phyloP scores from a whole-genome alignment of 2,888 invertebrate species.

The Herminia tarsipennalis region DNA sequence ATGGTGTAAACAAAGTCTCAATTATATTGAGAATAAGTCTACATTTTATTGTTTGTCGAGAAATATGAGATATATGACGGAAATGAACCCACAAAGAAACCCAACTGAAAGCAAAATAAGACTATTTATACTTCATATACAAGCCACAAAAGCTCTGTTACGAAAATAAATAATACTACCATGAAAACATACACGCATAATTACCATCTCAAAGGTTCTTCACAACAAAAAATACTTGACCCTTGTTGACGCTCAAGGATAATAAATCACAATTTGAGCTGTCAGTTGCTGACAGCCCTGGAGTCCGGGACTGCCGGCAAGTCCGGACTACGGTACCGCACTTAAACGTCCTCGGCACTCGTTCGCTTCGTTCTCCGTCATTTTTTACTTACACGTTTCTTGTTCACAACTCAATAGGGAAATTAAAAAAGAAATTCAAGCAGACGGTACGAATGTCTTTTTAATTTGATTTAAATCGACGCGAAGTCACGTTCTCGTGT shows the following conservation, averaged over 20 bases:
- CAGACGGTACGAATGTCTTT: constrained; percentile 37
- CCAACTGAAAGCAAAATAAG: not conserved
- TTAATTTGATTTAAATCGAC: constrained; percentile 39
- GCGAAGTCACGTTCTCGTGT: constrained; percentile 34
- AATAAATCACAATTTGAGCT: constrained; percentile 41
- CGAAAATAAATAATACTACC: constrained; percentile 5
- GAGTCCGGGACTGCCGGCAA: constrained; percentile 39
- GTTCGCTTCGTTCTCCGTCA: constrained; percentile 34
- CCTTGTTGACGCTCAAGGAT: constrained; percentile 33
- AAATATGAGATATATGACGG: too few relatives aligned
- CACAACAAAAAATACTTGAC: constrained; percentile 36
- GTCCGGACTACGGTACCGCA: constrained; percentile 44
- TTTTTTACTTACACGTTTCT: constrained; percentile 53
- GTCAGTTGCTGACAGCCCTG: constrained; percentile 43
- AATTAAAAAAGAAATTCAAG: constrained; percentile 47
- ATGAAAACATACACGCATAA: constrained; percentile 12
- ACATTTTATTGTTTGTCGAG: too few relatives aligned
- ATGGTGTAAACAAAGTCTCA: too few relatives aligned
- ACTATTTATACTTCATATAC: not conserved
- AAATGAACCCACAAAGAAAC: too few relatives aligned
- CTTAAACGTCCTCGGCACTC: constrained; percentile 52
- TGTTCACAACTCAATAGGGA: constrained; percentile 41
- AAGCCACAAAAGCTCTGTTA: not conserved
- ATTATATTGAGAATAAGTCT: too few relatives aligned
- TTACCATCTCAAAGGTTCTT: constrained; percentile 18